Evolutionary conservation across 2,797 vertebrate species (phyloP).

Genomic region (Meda fulgida): DNA sequence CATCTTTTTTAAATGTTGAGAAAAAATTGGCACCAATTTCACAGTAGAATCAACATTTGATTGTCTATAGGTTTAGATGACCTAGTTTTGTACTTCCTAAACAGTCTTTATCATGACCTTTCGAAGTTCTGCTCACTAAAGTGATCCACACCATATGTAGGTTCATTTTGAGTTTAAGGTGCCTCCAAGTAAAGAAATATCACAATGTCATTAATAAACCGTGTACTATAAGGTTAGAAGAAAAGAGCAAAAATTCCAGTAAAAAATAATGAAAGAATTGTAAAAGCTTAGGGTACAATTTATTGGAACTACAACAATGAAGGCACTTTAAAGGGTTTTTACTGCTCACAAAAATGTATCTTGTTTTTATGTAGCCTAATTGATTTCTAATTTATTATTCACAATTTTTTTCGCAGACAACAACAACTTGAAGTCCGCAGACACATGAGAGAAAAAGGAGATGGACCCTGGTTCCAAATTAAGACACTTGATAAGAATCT

Average conservation of each 20-base stretch:
- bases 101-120: neutral
- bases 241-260: neutral
- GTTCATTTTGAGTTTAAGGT: neutral
- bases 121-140: neutral
- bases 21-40: neutral
- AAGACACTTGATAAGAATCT: conserved; percentile 80
- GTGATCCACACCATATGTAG: neutral
- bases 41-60: neutral
- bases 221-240: neutral
- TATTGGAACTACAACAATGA: neutral
- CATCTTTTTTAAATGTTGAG: neutral
- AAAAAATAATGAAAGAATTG: neutral
- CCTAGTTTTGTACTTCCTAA: neutral
- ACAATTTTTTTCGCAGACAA: conserved; percentile 73
- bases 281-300: neutral
- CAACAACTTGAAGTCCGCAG: conserved; percentile 79
- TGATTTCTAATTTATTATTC: neutral
- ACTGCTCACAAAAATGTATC: neutral
- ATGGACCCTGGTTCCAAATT: conserved; percentile 89
- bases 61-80: neutral
- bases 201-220: neutral
- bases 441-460: conserved; percentile 87
- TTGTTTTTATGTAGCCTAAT: conserved; percentile 4
- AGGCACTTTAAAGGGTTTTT: neutral
- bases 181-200: neutral